These are phyloP conservation scores for Matsumyia berberina DNA, from an alignment of 2,888 invertebrate species.

Conservation along the genomic window DNA sequence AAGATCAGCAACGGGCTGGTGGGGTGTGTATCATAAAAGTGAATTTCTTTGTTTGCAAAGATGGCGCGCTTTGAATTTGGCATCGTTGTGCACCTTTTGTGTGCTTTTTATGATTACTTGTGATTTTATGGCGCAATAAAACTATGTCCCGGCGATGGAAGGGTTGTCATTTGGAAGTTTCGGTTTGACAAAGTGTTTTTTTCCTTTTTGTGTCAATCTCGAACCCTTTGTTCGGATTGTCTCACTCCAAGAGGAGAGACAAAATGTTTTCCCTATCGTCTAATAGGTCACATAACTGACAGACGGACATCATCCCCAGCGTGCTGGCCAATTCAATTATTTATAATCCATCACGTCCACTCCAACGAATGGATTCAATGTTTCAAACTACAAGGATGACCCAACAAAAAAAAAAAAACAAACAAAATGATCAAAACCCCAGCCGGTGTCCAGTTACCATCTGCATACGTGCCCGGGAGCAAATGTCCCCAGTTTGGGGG, in stretches of 20 bases:
- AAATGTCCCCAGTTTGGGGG: conserved; percentile 50
- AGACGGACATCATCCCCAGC: conserved; percentile 19
- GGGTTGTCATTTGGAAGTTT: conserved; percentile 49
- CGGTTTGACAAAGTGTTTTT: conserved; percentile 9
- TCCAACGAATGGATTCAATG: conserved; percentile 38
- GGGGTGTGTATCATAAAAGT: conserved; percentile 51
- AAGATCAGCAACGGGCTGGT: conserved; percentile 5
- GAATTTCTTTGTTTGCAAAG: conserved; percentile 57
- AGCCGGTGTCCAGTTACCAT: conserved; percentile 24
- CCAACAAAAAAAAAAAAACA: conserved; percentile 23
- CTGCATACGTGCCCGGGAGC: conserved; percentile 65
- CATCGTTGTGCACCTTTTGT: conserved; percentile 51
- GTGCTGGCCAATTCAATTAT: conserved; percentile 70
- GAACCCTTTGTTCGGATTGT: conserved; percentile 13
- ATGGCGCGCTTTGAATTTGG: conserved; percentile 57
- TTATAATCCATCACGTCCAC: conserved; percentile 74
- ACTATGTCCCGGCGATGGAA: conserved; percentile 45
- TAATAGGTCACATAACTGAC: conserved; percentile 51
- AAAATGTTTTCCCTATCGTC: not conserved
- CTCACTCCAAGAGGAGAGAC: not conserved
- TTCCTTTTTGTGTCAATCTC: conserved; percentile 37
- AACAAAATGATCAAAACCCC: not conserved
- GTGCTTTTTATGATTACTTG: conserved; percentile 61
- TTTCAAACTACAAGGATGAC: conserved; percentile 42
- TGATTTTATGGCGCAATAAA: conserved; percentile 69